A percentile compares a stretch with the other conserved stretches of the same genome.
Conservation (phyloP, 2,113 vertebrate genomes). For the Pongo abelii region DNA sequence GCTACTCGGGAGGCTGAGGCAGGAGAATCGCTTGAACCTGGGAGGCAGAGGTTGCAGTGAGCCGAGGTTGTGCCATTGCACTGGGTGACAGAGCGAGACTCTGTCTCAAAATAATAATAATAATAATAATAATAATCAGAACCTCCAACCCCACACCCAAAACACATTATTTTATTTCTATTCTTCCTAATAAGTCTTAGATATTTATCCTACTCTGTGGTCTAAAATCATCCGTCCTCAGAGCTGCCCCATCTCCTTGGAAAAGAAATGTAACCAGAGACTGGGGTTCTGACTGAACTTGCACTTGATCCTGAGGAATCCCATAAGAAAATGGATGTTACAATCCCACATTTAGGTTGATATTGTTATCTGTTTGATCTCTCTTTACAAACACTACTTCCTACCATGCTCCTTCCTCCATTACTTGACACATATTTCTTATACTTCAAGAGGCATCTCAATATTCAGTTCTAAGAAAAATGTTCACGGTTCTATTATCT, state of each 20-base stretch:
- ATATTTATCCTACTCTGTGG: not conserved
- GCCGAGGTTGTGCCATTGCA: too few relatives aligned
- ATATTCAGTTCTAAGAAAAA: not conserved
- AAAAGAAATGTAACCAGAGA: not conserved
- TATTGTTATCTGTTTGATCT: not conserved
- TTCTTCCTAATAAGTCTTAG: not conserved
- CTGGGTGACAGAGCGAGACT: too few relatives aligned
- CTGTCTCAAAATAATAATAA: too few relatives aligned
- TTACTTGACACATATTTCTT: not conserved
- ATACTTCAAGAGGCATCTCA: not conserved
- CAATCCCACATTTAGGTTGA: not conserved
- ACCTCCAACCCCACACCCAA: accelerated
- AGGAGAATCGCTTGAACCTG: too few relatives aligned
- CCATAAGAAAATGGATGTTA: not conserved
- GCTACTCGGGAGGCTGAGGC: too few relatives aligned
- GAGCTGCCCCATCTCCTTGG: accelerated
- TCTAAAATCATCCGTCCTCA: not conserved
- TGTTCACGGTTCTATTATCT: not conserved
- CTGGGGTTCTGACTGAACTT: not conserved
- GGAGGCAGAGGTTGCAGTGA: too few relatives aligned
- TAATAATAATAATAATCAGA: not conserved
- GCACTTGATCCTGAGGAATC: not conserved
- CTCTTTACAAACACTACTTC: not conserved
- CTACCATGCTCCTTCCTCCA: not conserved
- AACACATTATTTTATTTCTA: not conserved